Conservation (phyloP, 2,888 invertebrate genomes). For the Frankliniella intonsa region DNA sequence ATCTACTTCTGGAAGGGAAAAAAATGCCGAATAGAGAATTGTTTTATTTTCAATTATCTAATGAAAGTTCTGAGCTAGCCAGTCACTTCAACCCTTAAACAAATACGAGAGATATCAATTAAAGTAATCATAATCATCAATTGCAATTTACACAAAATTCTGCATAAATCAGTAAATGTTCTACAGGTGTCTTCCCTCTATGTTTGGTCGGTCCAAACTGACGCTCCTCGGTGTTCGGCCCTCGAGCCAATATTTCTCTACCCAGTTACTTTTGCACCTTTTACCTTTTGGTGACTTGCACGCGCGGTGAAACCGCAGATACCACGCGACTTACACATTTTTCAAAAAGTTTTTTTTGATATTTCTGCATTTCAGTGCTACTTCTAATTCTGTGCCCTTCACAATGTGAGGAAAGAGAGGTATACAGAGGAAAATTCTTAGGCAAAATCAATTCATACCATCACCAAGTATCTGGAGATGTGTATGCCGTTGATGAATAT, state of each 20-base stretch:
- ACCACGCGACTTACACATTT: not conserved
- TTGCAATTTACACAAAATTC: not conserved
- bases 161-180: not conserved
- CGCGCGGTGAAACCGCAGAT: not conserved
- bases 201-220: not conserved
- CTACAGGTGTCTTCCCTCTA: not conserved
- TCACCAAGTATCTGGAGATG: slow-evolving; percentile 84
- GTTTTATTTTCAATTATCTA: not conserved
- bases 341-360: not conserved
- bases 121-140: not conserved
- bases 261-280: too few relatives aligned
- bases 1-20: not conserved
- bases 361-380: not conserved
- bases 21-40: not conserved
- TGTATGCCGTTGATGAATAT: slow-evolving; percentile 82
- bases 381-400: not conserved
- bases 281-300: not conserved
- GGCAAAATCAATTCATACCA: slow-evolving; percentile 87
- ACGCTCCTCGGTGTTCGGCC: not conserved
- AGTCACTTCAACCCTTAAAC: not conserved
- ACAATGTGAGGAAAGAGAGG: slow-evolving; percentile 59
- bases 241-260: not conserved
- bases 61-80: not conserved
- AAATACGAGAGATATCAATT: not conserved
- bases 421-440: slow-evolving; percentile 72